Evolutionary conservation across 1,140 invertebrate species (phyloP), one percentile per base, ranked within the genome.

Genomic region (Carposina sasakii): DNA sequence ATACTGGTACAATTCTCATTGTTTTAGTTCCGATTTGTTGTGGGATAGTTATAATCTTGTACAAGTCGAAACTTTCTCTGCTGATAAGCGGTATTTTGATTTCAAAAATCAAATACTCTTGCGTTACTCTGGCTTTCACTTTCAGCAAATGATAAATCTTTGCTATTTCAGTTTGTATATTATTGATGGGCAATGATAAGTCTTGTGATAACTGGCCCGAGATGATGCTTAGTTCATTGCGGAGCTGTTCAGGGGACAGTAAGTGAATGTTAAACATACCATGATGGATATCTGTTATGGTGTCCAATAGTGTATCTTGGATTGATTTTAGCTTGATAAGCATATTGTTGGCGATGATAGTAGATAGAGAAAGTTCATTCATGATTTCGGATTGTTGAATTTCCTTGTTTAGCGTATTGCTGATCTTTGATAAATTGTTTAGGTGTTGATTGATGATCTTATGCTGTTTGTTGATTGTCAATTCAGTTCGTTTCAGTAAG

Each of bases 241-340:
- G 47, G 1, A 57, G 33, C 23, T 57, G 55, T 10, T 52, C 26
- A 3, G 55, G 55, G 9, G 46, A 22, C 3, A 57, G 19, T 2
- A 57, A n/a, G 20, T 57, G 55, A 31, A 49, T 52, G 21, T 52
- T 45, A 6, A 57, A 50, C 31, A 37, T 52, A 0, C 50, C 55
- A 48, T 52, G 48, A 20, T 57, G 52, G 12, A 57, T 47, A 34
- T 57, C 28, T 3, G 55, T 49, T 3, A 57, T 13, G n/a, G 50
- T 28, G 22, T 50, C 55, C n/a, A 57, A 21, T 20, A 57, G 20
- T 1, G 50, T 42, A 12, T 34, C 30, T 30, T 57, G 54, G 10
- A 57, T 37, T 12, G 24, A 21, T 36, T 52, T 48, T 17, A 57
- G 23, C 12, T 33, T 52, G 12, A 36, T 39, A 12, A 57, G 20